Evolutionary conservation across 2,888 invertebrate species (phyloP), one percentile per base, ranked within the genome.

Genomic region (Dilophus febrilis): DNA sequence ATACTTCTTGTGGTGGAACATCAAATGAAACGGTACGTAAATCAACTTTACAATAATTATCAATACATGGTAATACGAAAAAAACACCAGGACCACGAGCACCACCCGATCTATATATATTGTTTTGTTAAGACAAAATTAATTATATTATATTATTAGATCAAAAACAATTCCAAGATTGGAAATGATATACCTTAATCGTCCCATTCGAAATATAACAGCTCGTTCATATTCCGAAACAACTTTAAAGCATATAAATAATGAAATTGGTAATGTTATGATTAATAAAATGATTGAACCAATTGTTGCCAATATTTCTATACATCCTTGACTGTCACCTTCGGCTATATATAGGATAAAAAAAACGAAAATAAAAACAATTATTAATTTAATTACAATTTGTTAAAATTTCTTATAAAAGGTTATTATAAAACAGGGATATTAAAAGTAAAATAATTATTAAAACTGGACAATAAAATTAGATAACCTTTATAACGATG

Each of bases 1-100:
- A 67, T 27, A 92, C 88, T 71, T 94, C 92, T 67, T 95, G 94
- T 1, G 92, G 90, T 34, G 94, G 91, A 1, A 95, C 91, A 64
- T 94, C 91, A 56, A 94, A 95, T 0, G 91, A 88, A 1, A 94
- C 85, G 1, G 91, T 91, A 45, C 94, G 72, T 42, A 94, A 66
- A 61, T 95, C 94, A 32, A 95, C 87, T 61, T 85, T 90, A 42
- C 83, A 77, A 58, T 90, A 94, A 35, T 78, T 81, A 57, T 92
- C 94, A 40, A 94, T 82, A 61, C 94, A 97, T 1, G 94, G 94
- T 45, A 95, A 67, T 8, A 94, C 77, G 61, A 94, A 92, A 62
- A 94, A 94, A 46, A 91, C 76, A 2, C 90, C 90, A n/a, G 85
- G 78, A 0, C 88, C 86, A 47, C 82, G 67, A 3, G 83, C 80